Evolutionary conservation across 2,888 invertebrate species (phyloP).

Genomic region (Habroteleia sp.): DNA sequence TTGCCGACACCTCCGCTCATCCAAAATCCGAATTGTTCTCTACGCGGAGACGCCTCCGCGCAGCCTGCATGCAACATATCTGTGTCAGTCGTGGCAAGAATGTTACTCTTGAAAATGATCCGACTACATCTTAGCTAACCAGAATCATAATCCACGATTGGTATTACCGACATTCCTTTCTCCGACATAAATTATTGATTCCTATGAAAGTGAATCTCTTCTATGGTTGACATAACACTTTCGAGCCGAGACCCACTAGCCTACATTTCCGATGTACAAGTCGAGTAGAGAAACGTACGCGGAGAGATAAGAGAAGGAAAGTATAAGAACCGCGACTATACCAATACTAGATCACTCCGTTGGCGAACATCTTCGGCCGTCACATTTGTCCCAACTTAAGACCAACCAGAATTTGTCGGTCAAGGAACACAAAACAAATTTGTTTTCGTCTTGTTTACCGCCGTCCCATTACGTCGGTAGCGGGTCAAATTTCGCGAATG

Average conservation of each 20-base stretch:
- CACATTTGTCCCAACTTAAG: background rate
- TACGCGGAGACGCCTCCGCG: conserved; percentile 3
- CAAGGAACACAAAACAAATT: conserved; percentile 50
- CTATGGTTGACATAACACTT: conserved; percentile 73
- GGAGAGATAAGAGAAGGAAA: conserved; percentile 60
- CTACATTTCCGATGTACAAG: conserved; percentile 68
- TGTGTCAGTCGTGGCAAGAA: conserved; percentile 14
- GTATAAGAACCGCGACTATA: conserved; percentile 27
- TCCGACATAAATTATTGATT: conserved; percentile 62
- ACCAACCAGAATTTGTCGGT: conserved; percentile 36
- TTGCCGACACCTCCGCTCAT: conserved; percentile 10
- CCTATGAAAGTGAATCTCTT: conserved; percentile 76
- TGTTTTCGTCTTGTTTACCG: conserved; percentile 18
- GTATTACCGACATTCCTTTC: conserved; percentile 63
- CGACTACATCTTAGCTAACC: conserved; percentile 34
- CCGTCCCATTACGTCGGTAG: background rate
- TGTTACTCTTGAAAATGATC: conserved; percentile 30
- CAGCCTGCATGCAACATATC: conserved; percentile 7
- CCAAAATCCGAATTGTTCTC: conserved; percentile 4
- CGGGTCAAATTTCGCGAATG: background rate
- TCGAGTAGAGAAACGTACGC: conserved; percentile 58
- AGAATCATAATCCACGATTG: conserved; percentile 54
- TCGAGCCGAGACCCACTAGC: conserved; percentile 73
- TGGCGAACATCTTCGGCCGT: conserved; percentile 7
- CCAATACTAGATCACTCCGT: conserved; percentile 15